These are phyloP conservation scores for Suillia variegata DNA, from an alignment of 2,888 invertebrate genomes.

Conservation along the genomic window DNA sequence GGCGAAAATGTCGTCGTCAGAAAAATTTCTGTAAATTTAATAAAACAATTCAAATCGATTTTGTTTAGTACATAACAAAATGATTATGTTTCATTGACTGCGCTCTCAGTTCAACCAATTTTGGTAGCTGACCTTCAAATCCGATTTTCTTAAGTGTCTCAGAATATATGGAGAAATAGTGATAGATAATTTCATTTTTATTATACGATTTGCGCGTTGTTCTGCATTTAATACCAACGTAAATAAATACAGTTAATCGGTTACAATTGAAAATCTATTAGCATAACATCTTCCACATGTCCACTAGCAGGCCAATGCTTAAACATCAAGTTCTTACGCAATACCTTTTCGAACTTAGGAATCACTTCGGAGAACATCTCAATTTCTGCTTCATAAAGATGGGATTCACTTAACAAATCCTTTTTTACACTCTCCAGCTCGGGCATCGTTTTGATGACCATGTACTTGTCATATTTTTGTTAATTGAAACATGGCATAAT, in stretches of 20 bases:
- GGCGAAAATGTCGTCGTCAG: conserved; percentile 21
- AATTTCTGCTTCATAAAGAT: conserved; percentile 44
- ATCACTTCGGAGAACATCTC: conserved; percentile 45
- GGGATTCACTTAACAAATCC: conserved; percentile 34
- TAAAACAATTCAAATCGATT: not conserved
- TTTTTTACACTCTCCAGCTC: conserved; percentile 39
- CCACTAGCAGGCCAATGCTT: conserved; percentile 22
- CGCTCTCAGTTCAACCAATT: conserved; percentile 29
- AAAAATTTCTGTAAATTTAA: conserved; percentile 20
- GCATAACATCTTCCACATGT: conserved; percentile 35
- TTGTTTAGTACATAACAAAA: no score
- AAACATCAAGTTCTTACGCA: conserved; percentile 46
- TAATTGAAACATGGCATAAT: conserved; percentile 39
- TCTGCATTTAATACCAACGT: conserved; percentile 37
- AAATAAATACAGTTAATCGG: conserved; percentile 38
- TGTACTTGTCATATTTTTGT: not conserved
- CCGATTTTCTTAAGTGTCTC: conserved; percentile 36
- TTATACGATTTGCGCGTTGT: conserved; percentile 26
- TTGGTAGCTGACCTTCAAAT: conserved; percentile 36
- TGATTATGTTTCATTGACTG: conserved; percentile 29
- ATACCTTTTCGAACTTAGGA: conserved; percentile 42
- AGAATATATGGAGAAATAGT: conserved; percentile 37
- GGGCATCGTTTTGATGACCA: conserved; percentile 49
- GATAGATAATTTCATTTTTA: conserved; percentile 35
- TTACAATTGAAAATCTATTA: conserved; percentile 45